Percentiles rank a stretch among this genome's conserved stretches.
Conservation (phyloP, 2,113 vertebrate genomes). For the Erythrocercus mccallii region DNA sequence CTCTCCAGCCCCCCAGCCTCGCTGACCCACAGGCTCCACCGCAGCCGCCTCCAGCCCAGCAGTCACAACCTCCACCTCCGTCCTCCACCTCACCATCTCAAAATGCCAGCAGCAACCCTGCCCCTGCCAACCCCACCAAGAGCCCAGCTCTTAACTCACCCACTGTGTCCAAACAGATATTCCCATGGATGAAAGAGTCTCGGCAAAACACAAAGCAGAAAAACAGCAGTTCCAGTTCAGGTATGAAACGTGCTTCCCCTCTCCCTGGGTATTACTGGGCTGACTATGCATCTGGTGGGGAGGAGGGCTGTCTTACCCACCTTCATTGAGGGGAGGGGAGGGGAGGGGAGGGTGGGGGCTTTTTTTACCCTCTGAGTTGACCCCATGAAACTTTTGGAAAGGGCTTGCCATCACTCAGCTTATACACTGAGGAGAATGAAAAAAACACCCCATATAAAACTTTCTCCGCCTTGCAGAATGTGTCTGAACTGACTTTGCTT, state of each 20-base stretch:
- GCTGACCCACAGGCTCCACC: conserved; percentile 72
- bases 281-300: accelerated
- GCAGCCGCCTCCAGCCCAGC: conserved; percentile 76
- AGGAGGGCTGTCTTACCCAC: background rate
- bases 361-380: background rate
- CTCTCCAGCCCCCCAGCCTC: conserved; percentile 79
- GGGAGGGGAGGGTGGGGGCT: background rate
- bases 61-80: conserved; percentile 73
- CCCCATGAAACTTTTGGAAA: background rate
- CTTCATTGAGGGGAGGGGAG: background rate
- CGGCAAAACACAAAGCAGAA: conserved; percentile 98
- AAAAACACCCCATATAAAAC: background rate
- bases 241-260: conserved; percentile 67
- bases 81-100: conserved; percentile 85
- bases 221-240: conserved; percentile 94
- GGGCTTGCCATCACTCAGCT: background rate
- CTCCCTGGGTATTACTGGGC: background rate
- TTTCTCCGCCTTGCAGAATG: background rate
- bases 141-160: conserved; percentile 85
- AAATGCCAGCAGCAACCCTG: conserved; percentile 84
- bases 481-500: background rate
- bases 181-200: conserved; percentile 99
- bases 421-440: background rate
- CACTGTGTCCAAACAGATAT: conserved; percentile 89
- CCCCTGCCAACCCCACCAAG: conserved; percentile 76